These are phyloP conservation scores for Penaeus vannamei DNA, from an alignment of 1,140 invertebrate genomes.

Conservation along the genomic window DNA sequence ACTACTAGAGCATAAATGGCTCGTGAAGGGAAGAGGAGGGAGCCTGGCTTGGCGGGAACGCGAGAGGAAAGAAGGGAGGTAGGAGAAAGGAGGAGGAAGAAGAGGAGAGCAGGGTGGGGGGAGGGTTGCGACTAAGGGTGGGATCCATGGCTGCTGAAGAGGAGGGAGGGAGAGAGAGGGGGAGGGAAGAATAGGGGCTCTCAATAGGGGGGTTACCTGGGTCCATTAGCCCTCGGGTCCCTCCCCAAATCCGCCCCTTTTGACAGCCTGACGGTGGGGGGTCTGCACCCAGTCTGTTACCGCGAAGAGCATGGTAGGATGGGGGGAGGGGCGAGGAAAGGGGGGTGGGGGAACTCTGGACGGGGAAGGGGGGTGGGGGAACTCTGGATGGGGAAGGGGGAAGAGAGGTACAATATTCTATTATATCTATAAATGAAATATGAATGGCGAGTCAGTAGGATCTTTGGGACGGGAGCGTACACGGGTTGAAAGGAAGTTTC, in stretches of 20 bases:
- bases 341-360: not conserved
- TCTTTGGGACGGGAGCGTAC: no score
- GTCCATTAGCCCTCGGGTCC: constrained; percentile 53
- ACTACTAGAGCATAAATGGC: not conserved
- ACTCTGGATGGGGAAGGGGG: not conserved
- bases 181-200: constrained; percentile 50
- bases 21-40: not conserved
- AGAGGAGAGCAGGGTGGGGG: not conserved
- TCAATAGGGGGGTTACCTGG: constrained; percentile 60
- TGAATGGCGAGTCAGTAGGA: no score
- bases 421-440: no score
- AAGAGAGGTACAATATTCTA: not conserved
- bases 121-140: not conserved
- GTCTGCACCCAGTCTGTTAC: constrained; percentile 29
- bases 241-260: constrained; percentile 59
- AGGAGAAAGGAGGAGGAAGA: not conserved
- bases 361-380: no score
- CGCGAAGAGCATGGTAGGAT: constrained; percentile 17
- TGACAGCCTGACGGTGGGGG: constrained; percentile 51
- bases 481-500: no score
- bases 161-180: not conserved
- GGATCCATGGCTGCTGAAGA: not conserved
- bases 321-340: not conserved
- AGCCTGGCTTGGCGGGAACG: no score
- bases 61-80: not conserved